Evolutionary conservation across 2,797 vertebrate genomes (phyloP), one percentile per base, ranked within the genome.

Genomic region (Eospalax fontanierii): DNA sequence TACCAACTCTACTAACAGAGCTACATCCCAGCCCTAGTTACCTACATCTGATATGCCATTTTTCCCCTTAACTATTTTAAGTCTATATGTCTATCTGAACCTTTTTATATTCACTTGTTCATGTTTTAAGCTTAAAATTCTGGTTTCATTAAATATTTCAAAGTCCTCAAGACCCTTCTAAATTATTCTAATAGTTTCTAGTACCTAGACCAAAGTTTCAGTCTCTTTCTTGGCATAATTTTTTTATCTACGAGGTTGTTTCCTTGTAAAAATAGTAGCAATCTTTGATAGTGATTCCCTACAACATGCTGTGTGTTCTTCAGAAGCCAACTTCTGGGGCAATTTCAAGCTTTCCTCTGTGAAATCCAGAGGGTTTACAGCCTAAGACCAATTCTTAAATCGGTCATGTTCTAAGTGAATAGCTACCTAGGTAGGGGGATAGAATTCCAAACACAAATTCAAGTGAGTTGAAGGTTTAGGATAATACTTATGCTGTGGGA

Each of bases 391-490:
- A 63, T 65, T 75, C 73, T 54, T 70, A 54, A 40, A 35, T 71
- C 78, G 66, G 83, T 78, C 74, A 73, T 78, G 24, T 76, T 38
- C 43, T 90, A 90, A 76, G 71, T 57, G 40, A 38, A 40, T 85
- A 57, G 8, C 21, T 24, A 80, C n/a, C 33, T 74, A 26, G n/a
- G n/a, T n/a, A n/a, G n/a, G 68, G 22, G 21, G 21, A 65, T 30
- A 85, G 65, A 85, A 94, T 84, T 76, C 43, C 70, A 87, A 76
- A 73, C 14, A 14, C 78, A 66, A 61, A 84, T 40, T 88, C 57
- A 91, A 40, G 80, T 83, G 33, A 75, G 61, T 6, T 63, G 10
- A 46, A 81, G 54, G 43, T 50, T 83, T 57, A 84, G 35, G 66
- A 80, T 38, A 66, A 57, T 38, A 38, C 21, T 65, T 74, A 38